These are phyloP conservation scores for Globicephala melas DNA, from an alignment of 2,113 vertebrate genomes.

Conservation along the genomic window DNA sequence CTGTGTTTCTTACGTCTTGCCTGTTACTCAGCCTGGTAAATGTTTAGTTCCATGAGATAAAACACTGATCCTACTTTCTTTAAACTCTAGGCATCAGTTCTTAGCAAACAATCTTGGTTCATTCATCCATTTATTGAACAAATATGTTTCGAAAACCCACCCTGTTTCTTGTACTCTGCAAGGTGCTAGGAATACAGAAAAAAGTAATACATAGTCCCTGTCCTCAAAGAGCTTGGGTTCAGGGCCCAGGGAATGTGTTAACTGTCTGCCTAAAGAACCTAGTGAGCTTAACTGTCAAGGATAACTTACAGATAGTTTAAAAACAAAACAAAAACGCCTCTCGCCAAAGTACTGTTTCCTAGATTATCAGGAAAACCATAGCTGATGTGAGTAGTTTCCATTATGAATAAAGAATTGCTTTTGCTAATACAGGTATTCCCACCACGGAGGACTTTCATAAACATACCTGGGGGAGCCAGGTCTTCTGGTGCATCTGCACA, in stretches of 20 bases:
- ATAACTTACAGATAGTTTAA: background rate
- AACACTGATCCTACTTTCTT: slow-evolving; percentile 16
- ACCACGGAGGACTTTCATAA: background rate
- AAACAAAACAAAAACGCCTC: background rate
- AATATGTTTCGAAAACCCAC: slow-evolving; percentile 1
- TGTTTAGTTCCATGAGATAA: slow-evolving; percentile 8
- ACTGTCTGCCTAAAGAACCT: background rate
- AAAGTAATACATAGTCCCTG: background rate
- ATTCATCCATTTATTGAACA: slow-evolving; percentile 1
- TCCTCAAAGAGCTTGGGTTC: background rate
- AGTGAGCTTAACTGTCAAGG: background rate
- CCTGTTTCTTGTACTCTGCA: background rate
- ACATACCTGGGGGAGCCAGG: background rate
- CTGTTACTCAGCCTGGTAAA: background rate
- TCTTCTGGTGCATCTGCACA: background rate
- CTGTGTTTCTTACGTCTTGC: background rate
- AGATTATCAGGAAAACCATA: slow-evolving; percentile 42
- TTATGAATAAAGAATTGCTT: background rate
- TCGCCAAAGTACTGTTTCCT: background rate
- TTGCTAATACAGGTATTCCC: background rate
- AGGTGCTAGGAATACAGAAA: background rate
- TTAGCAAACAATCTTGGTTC: background rate
- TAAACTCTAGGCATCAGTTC: background rate
- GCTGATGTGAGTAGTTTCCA: background rate
- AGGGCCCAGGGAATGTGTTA: background rate